Evolutionary conservation across 2,888 invertebrate genomes (phyloP), one percentile per base, ranked within the genome.

Genomic region (Athrips mouffetella): DNA sequence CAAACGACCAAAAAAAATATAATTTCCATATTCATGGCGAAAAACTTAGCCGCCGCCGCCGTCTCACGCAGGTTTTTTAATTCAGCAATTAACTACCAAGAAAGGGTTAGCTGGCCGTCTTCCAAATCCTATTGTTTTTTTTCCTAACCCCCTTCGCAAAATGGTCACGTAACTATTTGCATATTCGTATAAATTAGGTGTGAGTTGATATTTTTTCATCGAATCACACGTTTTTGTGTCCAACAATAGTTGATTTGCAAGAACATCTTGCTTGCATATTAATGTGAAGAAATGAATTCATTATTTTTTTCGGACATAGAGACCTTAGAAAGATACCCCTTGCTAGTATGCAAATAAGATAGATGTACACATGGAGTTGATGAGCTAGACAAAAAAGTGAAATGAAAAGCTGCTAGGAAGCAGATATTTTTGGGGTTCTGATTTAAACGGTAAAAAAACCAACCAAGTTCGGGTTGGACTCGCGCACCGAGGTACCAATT

Each of bases 81-180:
- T n/a, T 35, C 65, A 68, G 75, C 80, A 80, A 83, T 83, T 82
- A 79, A 70, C 53, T 51, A 62, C 70, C 58, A 72, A 74, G 73
- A 73, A 84, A 84, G 84, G 87, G 85, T 83, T 76, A 81, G 72
- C 74, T 78, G 72, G 75, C 70, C 74, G 60, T 64, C 59, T 57
- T 69, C 15, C 62, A 65, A 53, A 50, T 65, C 58, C 73, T 76
- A 75, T 84, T 81, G 79, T 84, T 83, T 86, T 83, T 85, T 83
- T 84, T 77, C 13, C 51, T 47, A 57, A 65, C 68, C 76, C 79
- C 82, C 76, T 83, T 80, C 62, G 80, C 76, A 80, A 86, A 82
- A 86, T 87, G 86, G 86, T 87, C 87, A 87, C 87, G 87, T 86
- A 75, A 65, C 50, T 58, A 87, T 87, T 87, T 80, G 77, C 87